A percentile compares a stretch with the other conserved stretches of the same genome.
Evolutionary conservation across 2,113 vertebrate genomes (phyloP).

Genomic region (Campylomormyrus numenius): DNA sequence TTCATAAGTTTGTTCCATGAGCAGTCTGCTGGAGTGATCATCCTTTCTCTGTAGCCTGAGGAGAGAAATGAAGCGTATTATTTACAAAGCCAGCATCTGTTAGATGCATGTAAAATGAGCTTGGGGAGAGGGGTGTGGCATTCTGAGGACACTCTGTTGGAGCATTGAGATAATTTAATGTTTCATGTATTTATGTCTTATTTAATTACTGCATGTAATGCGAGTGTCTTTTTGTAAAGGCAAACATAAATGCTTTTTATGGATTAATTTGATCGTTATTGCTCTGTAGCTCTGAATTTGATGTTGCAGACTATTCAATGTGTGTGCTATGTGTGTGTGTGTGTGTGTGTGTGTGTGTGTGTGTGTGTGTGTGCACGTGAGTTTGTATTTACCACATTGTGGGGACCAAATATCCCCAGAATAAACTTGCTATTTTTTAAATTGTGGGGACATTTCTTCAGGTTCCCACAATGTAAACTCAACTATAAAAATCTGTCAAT

Average conservation of each 20-base stretch:
- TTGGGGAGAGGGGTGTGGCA: background rate
- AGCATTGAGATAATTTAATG: conserved; percentile 21
- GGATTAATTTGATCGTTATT: background rate
- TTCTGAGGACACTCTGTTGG: background rate
- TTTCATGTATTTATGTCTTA: conserved; percentile 25
- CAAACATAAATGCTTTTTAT: conserved; percentile 1
- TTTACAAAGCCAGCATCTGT: background rate
- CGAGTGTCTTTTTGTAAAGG: background rate
- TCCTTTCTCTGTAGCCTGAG: background rate
- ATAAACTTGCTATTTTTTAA: background rate
- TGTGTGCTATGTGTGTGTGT: background rate
- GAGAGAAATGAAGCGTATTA: background rate
- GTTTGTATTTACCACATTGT: background rate
- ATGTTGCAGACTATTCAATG: background rate
- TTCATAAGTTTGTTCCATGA: background rate
- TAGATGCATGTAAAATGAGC: background rate
- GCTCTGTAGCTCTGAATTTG: background rate
- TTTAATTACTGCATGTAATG: conserved; percentile 26
- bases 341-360: background rate
- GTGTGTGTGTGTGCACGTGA: background rate
- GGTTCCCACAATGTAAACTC: background rate
- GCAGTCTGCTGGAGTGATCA: background rate
- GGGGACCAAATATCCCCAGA: background rate
- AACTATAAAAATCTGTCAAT: background rate
- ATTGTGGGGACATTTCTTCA: background rate